Evolutionary conservation across 2,888 invertebrate genomes (phyloP).

Genomic region (Synanthedon myopaeformis): DNA sequence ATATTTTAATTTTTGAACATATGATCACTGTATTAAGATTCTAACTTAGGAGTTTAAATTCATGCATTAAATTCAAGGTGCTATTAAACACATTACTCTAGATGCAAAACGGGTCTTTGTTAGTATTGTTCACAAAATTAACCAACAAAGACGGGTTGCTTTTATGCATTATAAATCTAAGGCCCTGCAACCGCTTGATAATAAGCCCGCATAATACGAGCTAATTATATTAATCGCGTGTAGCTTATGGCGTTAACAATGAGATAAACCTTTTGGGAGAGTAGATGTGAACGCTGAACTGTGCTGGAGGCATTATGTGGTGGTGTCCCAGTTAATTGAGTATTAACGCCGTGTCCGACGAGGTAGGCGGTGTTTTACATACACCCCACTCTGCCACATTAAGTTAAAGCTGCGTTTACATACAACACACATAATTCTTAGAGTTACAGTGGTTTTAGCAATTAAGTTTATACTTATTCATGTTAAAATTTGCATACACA

Average conservation of each 20-base stretch:
- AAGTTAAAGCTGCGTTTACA: background rate
- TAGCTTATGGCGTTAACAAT: constrained; percentile 12
- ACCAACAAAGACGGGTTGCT: constrained; percentile 13
- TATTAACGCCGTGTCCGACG: background rate
- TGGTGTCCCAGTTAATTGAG: background rate
- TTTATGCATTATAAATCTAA: constrained; percentile 21
- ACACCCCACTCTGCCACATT: background rate
- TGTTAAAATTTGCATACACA: too few species aligned
- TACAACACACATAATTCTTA: background rate
- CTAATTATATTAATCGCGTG: constrained; percentile 23
- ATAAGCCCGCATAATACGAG: constrained; percentile 16
- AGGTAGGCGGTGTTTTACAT: background rate
- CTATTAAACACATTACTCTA: background rate
- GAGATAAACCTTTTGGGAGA: constrained; percentile 1
- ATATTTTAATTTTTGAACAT: too few species aligned
- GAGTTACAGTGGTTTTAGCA: too few species aligned
- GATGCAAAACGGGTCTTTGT: background rate
- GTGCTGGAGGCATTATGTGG: background rate
- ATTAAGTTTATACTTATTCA: too few species aligned
- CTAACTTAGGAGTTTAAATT: background rate
- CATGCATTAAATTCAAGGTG: background rate
- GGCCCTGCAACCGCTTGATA: constrained; percentile 11
- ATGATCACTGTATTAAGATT: background rate
- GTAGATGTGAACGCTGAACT: background rate
- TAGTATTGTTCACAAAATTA: constrained; percentile 4